Percentiles rank a stretch among this genome's conserved stretches.
These are phyloP conservation scores for Mesochorus sp. DNA, from an alignment of 2,888 invertebrate genomes.

Conservation along the genomic window DNA sequence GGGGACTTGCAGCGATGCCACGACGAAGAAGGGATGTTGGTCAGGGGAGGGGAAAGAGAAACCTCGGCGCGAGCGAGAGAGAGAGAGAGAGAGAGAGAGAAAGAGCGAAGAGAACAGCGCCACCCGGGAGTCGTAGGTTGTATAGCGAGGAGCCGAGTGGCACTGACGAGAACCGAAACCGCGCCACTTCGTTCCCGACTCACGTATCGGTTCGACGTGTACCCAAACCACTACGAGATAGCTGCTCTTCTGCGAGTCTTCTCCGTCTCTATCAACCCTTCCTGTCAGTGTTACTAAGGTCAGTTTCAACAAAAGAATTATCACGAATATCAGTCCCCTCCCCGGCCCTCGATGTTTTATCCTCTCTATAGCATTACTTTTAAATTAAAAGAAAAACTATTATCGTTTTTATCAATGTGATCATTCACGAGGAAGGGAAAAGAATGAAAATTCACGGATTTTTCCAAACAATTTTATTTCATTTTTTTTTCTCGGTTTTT, in stretches of 20 bases:
- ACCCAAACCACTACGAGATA: slow-evolving; percentile 10
- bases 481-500: not conserved
- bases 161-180: slow-evolving; percentile 65
- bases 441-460: no score
- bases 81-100: slow-evolving; percentile 47
- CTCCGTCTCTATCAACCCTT: slow-evolving; percentile 43
- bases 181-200: slow-evolving; percentile 77
- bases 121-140: slow-evolving; percentile 51
- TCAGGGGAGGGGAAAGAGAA: slow-evolving; percentile 6
- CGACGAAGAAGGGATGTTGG: slow-evolving; percentile 38
- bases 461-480: no score
- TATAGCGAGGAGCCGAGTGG: slow-evolving; percentile 57
- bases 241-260: slow-evolving; percentile 31
- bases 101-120: slow-evolving; percentile 61
- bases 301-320: slow-evolving; percentile 1
- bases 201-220: slow-evolving; percentile 71
- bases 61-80: slow-evolving; percentile 41
- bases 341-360: not conserved
- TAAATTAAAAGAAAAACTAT: no score
- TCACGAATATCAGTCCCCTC: not conserved
- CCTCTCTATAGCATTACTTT: no score
- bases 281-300: slow-evolving; percentile 47
- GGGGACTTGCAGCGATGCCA: slow-evolving; percentile 18
- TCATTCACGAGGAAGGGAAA: no score
- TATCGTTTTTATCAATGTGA: no score